These are phyloP conservation scores for Prunella strophiata DNA, from an alignment of 2,797 vertebrate species.

Conservation along the genomic window DNA sequence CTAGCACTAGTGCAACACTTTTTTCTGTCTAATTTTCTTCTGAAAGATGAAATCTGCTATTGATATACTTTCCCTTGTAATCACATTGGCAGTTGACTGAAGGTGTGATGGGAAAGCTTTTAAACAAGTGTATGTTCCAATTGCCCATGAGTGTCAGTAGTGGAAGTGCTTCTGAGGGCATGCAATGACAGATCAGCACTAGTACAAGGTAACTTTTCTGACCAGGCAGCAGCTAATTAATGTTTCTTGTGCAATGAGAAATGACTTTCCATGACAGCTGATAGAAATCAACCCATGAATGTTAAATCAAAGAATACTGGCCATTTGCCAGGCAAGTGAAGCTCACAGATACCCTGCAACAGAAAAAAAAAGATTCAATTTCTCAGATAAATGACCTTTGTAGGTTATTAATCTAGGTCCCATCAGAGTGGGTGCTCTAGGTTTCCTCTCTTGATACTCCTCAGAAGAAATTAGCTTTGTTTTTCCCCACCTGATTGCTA, in stretches of 20 bases:
- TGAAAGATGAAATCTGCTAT: not conserved
- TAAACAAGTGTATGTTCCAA: not conserved
- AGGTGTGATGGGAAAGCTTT: not conserved
- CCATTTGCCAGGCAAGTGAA: not conserved
- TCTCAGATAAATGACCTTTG: conserved; percentile 5
- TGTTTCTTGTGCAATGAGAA: not conserved
- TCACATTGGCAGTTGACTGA: not conserved
- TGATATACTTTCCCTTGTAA: not conserved
- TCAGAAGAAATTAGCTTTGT: not conserved
- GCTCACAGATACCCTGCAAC: not conserved
- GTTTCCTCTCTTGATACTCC: conserved; percentile 35
- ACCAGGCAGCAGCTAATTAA: conserved; percentile 22
- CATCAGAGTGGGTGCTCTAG: not conserved
- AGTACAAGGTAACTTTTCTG: conserved; percentile 1
- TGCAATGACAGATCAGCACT: not conserved
- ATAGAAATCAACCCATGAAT: conserved; percentile 16
- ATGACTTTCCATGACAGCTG: not conserved
- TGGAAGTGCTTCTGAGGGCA: conserved; percentile 2
- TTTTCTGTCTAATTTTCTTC: not conserved
- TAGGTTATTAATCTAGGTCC: conserved; percentile 1
- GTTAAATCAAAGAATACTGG: not conserved
- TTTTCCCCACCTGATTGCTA: conserved; percentile 42
- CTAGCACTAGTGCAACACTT: not conserved
- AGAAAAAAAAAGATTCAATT: not conserved
- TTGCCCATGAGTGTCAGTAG: not conserved